These are phyloP conservation scores for Beaufortia kweichowensis DNA, from an alignment of 2,113 vertebrate species.

Conservation along the genomic window DNA sequence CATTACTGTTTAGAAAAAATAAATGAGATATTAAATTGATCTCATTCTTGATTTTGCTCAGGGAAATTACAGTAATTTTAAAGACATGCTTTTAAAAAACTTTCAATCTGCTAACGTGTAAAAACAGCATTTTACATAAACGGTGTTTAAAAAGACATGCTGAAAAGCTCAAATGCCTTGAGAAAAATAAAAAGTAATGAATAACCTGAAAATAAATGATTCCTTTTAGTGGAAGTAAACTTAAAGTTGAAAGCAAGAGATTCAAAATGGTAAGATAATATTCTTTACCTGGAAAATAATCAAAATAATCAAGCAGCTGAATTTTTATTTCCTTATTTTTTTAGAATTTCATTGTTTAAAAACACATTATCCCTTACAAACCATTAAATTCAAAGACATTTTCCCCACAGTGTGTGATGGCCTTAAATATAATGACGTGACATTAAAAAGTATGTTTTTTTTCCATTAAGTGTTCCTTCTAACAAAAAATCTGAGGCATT, in stretches of 20 bases:
- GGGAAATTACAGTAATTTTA: not conserved
- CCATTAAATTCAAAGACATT: not conserved
- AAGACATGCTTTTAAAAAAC: not conserved
- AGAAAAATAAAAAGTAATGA: slow-evolving; percentile 10
- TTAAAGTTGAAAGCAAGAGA: not conserved
- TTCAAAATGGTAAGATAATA: too few species aligned
- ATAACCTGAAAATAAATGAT: slow-evolving; percentile 12
- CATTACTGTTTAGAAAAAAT: not conserved
- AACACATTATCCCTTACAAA: not conserved
- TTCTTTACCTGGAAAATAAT: too few species aligned
- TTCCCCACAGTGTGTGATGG: not conserved
- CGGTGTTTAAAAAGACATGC: slow-evolving; percentile 10
- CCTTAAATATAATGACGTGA: slow-evolving; percentile 17
- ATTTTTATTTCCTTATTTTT: too few species aligned
- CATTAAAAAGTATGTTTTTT: not conserved
- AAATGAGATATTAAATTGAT: not conserved
- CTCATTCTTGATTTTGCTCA: not conserved
- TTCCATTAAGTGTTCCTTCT: not conserved
- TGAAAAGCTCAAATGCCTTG: not conserved
- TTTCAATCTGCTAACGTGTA: not conserved
- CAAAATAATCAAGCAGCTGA: too few species aligned
- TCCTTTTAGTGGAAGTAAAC: not conserved
- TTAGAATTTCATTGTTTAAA: not conserved
- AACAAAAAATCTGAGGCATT: slow-evolving; percentile 3
- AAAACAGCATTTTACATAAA: slow-evolving; percentile 3